Evolutionary conservation across 2,888 invertebrate genomes (phyloP).

Genomic region (Sinotaia quadrata): DNA sequence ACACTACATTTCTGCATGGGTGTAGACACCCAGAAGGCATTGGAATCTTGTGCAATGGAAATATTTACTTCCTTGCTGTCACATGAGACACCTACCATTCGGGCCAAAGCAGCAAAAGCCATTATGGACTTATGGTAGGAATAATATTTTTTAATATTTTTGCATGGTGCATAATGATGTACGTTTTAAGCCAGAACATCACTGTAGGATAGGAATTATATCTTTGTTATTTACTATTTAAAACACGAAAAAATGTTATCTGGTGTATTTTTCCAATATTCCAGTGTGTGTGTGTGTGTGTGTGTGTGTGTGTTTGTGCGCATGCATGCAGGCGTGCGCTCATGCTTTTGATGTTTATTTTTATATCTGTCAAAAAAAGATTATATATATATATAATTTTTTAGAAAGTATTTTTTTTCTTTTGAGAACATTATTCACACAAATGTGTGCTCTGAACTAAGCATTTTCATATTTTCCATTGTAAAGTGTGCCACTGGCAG

Average conservation of each 20-base stretch:
- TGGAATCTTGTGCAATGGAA: slow-evolving; percentile 65
- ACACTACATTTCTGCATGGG: slow-evolving; percentile 71
- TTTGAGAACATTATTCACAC: neutral
- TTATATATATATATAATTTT: too few species aligned
- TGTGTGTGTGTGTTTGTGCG: too few species aligned
- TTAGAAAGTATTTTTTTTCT: neutral
- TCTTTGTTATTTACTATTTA: too few species aligned
- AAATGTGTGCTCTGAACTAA: neutral
- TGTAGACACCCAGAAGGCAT: slow-evolving; percentile 67
- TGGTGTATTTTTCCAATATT: too few species aligned
- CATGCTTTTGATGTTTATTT: neutral
- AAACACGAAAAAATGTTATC: too few species aligned
- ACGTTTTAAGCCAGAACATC: too few species aligned
- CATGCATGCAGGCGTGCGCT: neutral
- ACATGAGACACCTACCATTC: slow-evolving; percentile 59
- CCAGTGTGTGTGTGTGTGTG: neutral
- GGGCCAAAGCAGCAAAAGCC: slow-evolving; percentile 69
- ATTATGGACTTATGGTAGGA: slow-evolving; percentile 72
- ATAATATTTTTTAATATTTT: too few species aligned
- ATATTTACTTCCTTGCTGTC: slow-evolving; percentile 65
- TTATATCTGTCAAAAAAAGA: neutral
- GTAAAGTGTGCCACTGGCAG: slow-evolving; percentile 68
- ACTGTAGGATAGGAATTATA: too few species aligned
- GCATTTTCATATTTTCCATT: slow-evolving; percentile 11
- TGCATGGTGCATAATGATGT: too few species aligned